Percentiles rank a stretch among this genome's conserved stretches.
Evolutionary conservation across 2,888 invertebrate species (phyloP).

Genomic region (Thecophora atra): DNA sequence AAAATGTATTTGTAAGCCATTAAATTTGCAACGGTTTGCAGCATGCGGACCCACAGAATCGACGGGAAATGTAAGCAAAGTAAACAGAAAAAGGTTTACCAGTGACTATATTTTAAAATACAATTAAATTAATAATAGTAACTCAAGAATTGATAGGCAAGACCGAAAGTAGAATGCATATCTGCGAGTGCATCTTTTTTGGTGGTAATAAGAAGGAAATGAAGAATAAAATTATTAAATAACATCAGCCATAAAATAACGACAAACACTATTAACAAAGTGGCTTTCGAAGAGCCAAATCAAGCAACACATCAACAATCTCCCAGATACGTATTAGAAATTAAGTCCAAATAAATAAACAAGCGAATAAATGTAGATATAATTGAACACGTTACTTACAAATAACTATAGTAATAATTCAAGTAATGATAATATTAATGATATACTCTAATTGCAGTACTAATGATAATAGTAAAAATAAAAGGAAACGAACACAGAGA

Average conservation of each 20-base stretch:
- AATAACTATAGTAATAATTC: slow-evolving; percentile 41
- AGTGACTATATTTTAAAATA: slow-evolving; percentile 56
- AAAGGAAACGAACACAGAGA: background rate
- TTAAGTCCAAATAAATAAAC: slow-evolving; percentile 55
- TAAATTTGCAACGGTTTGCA: slow-evolving; percentile 51
- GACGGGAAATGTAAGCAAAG: slow-evolving; percentile 44
- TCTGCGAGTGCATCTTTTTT: background rate
- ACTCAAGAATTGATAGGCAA: background rate
- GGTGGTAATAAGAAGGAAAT: no score
- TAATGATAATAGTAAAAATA: slow-evolving; percentile 39
- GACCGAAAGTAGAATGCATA: background rate
- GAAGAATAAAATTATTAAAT: no score
- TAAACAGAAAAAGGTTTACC: slow-evolving; percentile 52
- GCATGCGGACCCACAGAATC: slow-evolving; percentile 58
- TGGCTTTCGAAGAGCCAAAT: slow-evolving; percentile 49
- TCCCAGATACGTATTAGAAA: slow-evolving; percentile 65
- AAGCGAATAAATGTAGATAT: slow-evolving; percentile 52
- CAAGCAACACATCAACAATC: slow-evolving; percentile 48
- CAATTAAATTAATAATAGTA: slow-evolving; percentile 28
- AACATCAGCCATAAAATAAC: no score
- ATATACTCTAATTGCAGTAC: slow-evolving; percentile 45
- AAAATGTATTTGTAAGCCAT: background rate
- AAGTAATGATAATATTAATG: slow-evolving; percentile 43
- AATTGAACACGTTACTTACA: slow-evolving; percentile 31
- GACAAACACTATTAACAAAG: slow-evolving; percentile 15